Evolutionary conservation across 1,140 invertebrate genomes (phyloP), one percentile per base, ranked within the genome.

Genomic region (Metopolophium dirhodum): DNA sequence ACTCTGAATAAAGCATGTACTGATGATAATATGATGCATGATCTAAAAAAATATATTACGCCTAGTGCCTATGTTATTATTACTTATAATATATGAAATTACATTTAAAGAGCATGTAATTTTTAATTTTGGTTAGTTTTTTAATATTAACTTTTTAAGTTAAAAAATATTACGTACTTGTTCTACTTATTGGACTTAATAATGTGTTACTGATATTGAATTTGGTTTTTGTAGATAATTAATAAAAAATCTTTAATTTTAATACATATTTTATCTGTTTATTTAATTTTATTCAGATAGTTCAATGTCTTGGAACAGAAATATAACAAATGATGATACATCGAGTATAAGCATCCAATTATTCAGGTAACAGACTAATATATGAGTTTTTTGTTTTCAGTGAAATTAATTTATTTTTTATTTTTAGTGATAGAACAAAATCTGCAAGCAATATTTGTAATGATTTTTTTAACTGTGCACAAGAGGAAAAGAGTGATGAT

Each of bases 291-390:
- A 20, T 57, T 86, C 86, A 93, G 91, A 93, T 47, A 93, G 86
- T 54, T 93, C 91, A 86, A 61, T 85, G 54, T 93, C 91, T 9
- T 93, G 91, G 91, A 86, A 93, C 26, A 93, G n/a, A 54, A 93
- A 93, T 54, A n/a, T 93, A 30, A 93, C 91, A 83, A 93, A 93
- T 86, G 77, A 93, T 93, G 91, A 93, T 18, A 93, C 91, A 86
- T 93, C 91, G 57, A 93, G 91, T 93, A 93, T 93, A 57, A 93
- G 91, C 14, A 93, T 93, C 54, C 77, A 93, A n/a, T 85, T 93
- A 93, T 93, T 93, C 37, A 86, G 91, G 91, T 93, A 86, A 83
- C 51, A 30, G 22, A 51, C 37, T 37, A 22, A 1, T 23, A 35
- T 8, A 87, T 35, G 7, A 14, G 1, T 45, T 49, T n/a, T 82